Percentiles rank a stretch among this genome's conserved stretches.
phyloP scores from a whole-genome alignment of 2,888 invertebrate species.

The Embidobia sp. region DNA sequence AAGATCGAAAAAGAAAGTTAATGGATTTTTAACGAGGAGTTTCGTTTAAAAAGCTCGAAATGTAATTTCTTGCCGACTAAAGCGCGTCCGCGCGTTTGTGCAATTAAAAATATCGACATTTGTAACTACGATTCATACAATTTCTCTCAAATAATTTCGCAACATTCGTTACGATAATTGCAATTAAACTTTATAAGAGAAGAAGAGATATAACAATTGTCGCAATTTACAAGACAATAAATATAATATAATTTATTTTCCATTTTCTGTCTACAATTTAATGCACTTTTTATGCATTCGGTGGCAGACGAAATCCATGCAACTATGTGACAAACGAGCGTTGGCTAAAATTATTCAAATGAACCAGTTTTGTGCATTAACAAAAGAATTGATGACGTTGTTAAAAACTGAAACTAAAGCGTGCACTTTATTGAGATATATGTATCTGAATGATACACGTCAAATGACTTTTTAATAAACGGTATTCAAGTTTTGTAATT shows the following conservation, averaged over 20 bases:
- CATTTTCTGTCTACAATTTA: no score
- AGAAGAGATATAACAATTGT: background rate
- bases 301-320: no score
- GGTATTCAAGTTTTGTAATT: slow-evolving; percentile 18
- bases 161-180: background rate
- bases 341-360: no score
- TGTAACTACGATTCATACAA: slow-evolving; percentile 8
- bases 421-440: background rate
- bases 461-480: background rate
- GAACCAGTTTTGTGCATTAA: no score
- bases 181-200: background rate
- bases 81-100: slow-evolving; percentile 10
- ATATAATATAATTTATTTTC: no score
- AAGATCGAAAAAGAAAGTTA: slow-evolving; percentile 32
- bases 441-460: background rate
- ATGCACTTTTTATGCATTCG: no score
- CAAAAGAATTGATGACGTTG: no score
- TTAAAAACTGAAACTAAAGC: no score
- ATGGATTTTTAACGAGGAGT: slow-evolving; percentile 39
- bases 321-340: no score
- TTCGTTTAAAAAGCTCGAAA: slow-evolving; percentile 37
- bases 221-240: background rate
- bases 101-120: slow-evolving; percentile 31
- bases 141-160: slow-evolving; percentile 8
- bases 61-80: slow-evolving; percentile 22